Base-by-base conservation (phyloP, 1,140 invertebrate species). In the Drosophila littoralis region DNA sequence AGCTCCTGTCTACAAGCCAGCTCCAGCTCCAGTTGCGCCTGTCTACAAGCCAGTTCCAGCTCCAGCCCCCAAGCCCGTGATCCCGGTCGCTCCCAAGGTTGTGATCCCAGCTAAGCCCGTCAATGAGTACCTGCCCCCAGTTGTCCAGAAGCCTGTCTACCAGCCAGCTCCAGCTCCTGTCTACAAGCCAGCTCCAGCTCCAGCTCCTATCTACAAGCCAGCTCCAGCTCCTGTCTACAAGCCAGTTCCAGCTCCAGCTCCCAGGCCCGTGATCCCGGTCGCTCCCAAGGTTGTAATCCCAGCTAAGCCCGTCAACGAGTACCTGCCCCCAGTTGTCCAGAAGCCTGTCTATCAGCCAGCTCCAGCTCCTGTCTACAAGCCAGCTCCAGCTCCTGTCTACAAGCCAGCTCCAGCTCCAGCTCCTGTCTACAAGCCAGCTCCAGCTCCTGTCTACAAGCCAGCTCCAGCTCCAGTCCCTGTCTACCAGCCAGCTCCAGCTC, bases 71-170 rank as follows among this genome's bases (percentile, higher is more conserved):
- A 28, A 46, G 35, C 46, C 22, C 2, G 57, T 40, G 38, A n/a
- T 40, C 12, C 69, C 69, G 13, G 66, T 70, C 13, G 66, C 43
- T 1, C 68, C 70, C 13, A 68, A 68, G 55, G 38, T 40, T 40
- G 38, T 40, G 38, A 8, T 40, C 38, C 55, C 55, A 32, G 45
- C 36, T 13, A 50, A 59, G 28, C 77, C 66, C 10, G 42, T 45
- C 35, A 65, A 65, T 9, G 57, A 72, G 36, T 78, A 70, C 48
- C 51, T 75, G 38, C 73, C 73, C 6, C 63, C 74, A 9, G 45
- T 58, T 43, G 42, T 59, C n/a, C 66, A 77, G 45, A 58, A 43
- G 12, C 60, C 46, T 2, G 43, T 42, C 45, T 28, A 36, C 63
- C 7, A 42, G 33, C 65, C 77, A 69, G 22, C 22, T 28, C 22